A percentile compares a stretch with the other conserved stretches of the same genome.
phyloP scores from a whole-genome alignment of 2,888 invertebrate genomes.

The Amphipyra tragopoginis region DNA sequence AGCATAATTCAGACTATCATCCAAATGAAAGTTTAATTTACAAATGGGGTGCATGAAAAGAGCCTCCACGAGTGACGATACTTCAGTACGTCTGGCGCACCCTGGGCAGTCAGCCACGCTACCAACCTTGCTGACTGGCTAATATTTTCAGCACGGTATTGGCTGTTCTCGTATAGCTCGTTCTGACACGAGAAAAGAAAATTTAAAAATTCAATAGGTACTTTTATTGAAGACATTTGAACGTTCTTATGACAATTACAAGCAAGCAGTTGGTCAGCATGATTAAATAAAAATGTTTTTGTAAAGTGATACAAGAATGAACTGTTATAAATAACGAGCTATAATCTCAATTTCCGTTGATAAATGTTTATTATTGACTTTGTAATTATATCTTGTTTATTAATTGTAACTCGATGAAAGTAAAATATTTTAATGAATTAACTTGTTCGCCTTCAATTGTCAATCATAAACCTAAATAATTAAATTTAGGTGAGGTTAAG shows the following conservation, averaged over 20 bases:
- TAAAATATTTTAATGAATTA: constrained; percentile 15
- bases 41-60: too few relatives aligned
- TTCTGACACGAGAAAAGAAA: too few relatives aligned
- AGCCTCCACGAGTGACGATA: too few relatives aligned
- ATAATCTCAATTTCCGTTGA: constrained; percentile 51
- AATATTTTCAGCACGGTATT: too few relatives aligned
- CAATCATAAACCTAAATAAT: constrained; percentile 3
- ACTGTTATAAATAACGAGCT: constrained; percentile 48
- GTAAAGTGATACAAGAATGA: constrained; percentile 48
- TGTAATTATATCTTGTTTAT: constrained; percentile 55
- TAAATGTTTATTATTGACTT: constrained; percentile 63
- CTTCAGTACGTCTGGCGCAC: too few relatives aligned
- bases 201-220: too few relatives aligned
- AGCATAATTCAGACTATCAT: too few relatives aligned
- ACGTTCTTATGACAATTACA: constrained; percentile 4
- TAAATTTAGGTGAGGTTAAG: too few relatives aligned
- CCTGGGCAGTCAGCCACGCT: too few relatives aligned
- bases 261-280: neutral
- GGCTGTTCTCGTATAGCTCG: too few relatives aligned
- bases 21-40: too few relatives aligned
- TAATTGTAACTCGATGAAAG: constrained; percentile 16
- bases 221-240: neutral
- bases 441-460: constrained; percentile 11
- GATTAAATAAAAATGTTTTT: constrained; percentile 37
- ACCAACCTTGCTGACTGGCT: too few relatives aligned